These are phyloP conservation scores for Xanthia togata DNA, from an alignment of 2,888 invertebrate genomes.

Conservation along the genomic window DNA sequence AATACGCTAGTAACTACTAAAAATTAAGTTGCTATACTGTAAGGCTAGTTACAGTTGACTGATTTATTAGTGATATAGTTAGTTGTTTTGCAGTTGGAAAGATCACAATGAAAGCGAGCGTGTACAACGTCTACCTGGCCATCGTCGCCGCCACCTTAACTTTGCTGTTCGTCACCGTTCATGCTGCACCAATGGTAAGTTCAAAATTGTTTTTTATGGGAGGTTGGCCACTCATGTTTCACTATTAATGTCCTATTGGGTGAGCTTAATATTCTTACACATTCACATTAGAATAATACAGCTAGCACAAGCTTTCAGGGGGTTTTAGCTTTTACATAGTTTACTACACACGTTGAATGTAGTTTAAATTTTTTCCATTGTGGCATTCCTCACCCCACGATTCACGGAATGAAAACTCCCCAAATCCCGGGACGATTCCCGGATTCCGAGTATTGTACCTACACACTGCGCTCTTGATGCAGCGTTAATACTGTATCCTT, in stretches of 20 bases:
- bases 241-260: background rate
- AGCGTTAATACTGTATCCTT: constrained; percentile 15
- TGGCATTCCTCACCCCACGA: background rate
- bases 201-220: background rate
- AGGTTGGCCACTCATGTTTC: background rate
- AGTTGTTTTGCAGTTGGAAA: constrained; percentile 52
- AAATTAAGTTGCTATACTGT: background rate
- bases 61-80: constrained; percentile 31
- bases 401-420: background rate
- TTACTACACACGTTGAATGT: background rate
- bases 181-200: constrained; percentile 83
- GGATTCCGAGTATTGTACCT: background rate
- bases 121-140: constrained; percentile 74
- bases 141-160: constrained; percentile 75
- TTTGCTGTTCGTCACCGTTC: constrained; percentile 75
- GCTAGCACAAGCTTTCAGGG: background rate
- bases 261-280: background rate
- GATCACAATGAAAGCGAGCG: constrained; percentile 78
- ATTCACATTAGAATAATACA: background rate
- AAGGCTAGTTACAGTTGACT: background rate
- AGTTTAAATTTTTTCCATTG: background rate
- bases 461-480: background rate
- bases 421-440: background rate
- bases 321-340: background rate
- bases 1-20: background rate